Evolutionary conservation across 2,113 vertebrate genomes (phyloP).

Genomic region (Brienomyrus brachyistius): DNA sequence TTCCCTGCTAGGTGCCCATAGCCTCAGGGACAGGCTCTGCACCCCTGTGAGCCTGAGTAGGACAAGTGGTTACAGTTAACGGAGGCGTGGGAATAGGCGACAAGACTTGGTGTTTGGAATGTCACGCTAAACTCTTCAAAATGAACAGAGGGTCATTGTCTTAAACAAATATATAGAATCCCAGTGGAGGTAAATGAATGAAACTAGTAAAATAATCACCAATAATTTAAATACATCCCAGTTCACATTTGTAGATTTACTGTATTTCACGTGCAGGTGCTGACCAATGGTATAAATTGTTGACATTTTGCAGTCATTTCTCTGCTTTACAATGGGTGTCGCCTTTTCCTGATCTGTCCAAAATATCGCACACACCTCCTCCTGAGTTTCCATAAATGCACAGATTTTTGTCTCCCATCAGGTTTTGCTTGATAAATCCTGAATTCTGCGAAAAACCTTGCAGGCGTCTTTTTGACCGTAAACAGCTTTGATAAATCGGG

Average conservation of each 20-base stretch:
- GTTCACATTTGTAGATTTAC: neutral
- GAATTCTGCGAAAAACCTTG: neutral
- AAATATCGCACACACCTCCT: neutral
- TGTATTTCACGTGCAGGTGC: neutral
- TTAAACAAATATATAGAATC: neutral
- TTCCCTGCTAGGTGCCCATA: neutral
- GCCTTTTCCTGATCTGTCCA: neutral
- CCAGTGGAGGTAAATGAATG: neutral
- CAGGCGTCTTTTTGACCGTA: neutral
- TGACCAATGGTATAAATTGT: neutral
- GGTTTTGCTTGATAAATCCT: neutral
- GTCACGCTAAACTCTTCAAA: neutral
- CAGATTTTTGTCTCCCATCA: neutral
- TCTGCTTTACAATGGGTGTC: neutral
- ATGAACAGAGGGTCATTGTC: neutral
- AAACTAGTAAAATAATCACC: neutral
- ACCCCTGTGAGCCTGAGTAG: neutral
- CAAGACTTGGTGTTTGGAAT: neutral
- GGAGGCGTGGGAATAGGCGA: neutral
- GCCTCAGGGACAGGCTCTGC: neutral
- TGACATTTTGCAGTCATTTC: neutral
- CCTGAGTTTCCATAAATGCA: neutral
- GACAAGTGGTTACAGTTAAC: neutral
- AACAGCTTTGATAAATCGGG: neutral
- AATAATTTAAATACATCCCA: neutral